Conservation (phyloP, 2,797 vertebrate species). For the Esox lucius region DNA sequence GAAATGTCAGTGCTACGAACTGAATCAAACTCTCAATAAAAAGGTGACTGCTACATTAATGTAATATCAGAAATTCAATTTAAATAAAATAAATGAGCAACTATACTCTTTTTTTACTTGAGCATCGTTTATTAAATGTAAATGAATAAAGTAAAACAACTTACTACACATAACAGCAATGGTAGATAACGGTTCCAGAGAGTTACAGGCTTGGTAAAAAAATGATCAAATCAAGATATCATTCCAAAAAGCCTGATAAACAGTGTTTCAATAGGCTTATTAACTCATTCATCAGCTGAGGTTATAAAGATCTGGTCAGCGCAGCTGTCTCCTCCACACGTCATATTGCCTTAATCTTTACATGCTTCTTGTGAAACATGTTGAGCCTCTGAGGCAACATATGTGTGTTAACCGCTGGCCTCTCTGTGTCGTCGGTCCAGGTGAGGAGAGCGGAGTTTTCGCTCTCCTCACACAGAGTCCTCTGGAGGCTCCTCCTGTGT, state of each 20-base stretch:
- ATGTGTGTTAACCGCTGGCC: constrained; percentile 63
- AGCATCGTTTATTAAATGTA: no score
- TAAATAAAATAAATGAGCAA: no score
- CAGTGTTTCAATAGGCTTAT: background rate
- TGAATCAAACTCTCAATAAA: no score
- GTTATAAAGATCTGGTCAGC: background rate
- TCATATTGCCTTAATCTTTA: constrained; percentile 72
- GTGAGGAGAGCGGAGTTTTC: constrained; percentile 14
- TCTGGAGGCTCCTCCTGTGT: constrained; percentile 54
- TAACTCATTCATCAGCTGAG: background rate
- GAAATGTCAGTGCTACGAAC: background rate
- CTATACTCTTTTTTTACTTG: no score
- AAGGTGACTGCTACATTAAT: no score
- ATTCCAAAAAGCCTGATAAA: no score
- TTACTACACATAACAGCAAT: no score
- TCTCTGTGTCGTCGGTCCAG: constrained; percentile 39
- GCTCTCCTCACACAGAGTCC: background rate
- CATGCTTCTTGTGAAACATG: constrained; percentile 67
- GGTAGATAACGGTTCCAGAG: background rate
- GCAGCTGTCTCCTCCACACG: background rate
- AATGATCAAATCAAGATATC: background rate
- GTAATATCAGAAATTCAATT: no score
- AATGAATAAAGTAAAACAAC: no score
- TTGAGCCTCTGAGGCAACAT: constrained; percentile 74
- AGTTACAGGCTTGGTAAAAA: background rate